Evolutionary conservation across 2,888 invertebrate genomes (phyloP).

Genomic region (Heliconius ismenius): DNA sequence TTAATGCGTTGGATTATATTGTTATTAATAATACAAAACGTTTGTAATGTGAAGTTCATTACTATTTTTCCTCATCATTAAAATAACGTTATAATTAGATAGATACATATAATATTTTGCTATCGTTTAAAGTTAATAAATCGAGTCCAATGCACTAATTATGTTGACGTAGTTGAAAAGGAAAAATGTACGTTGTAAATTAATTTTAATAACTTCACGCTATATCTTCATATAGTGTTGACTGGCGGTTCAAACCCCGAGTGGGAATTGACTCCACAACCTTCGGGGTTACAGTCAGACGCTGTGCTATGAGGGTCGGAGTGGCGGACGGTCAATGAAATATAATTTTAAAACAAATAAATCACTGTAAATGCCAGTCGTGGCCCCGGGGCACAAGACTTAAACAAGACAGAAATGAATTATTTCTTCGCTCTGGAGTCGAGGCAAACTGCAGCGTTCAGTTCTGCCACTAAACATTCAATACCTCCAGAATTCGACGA

Average conservation of each 20-base stretch:
- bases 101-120: too few relatives aligned
- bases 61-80: neutral
- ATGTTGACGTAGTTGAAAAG: neutral
- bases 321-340: neutral
- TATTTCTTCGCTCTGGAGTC: too few relatives aligned
- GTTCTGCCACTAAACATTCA: too few relatives aligned
- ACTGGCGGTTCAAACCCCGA: fast-evolving
- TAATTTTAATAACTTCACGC: too few relatives aligned
- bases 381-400: too few relatives aligned
- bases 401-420: too few relatives aligned
- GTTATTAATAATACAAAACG: neutral
- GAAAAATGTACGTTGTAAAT: too few relatives aligned
- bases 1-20: neutral
- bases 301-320: neutral
- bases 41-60: neutral
- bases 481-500: too few relatives aligned
- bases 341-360: neutral
- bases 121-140: neutral
- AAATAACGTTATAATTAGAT: too few relatives aligned
- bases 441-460: too few relatives aligned
- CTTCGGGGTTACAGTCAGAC: neutral
- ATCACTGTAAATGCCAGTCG: neutral
- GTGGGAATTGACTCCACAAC: neutral
- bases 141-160: neutral
- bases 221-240: neutral